Evolutionary conservation across 1,140 invertebrate species (phyloP), one percentile per base, ranked within the genome.

Genomic region (Sminthurides bifidus): DNA sequence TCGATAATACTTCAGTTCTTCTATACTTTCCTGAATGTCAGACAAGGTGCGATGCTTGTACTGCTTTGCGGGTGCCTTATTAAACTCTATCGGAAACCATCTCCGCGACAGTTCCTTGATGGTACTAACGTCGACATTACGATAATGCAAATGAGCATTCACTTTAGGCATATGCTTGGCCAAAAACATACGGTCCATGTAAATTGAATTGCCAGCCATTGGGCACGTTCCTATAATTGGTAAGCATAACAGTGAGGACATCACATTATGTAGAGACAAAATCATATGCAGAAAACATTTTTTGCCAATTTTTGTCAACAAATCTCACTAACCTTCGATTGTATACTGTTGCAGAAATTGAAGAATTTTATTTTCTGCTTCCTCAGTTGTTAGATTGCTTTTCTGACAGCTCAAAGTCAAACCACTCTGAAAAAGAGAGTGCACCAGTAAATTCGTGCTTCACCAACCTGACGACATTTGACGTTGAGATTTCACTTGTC

Each of bases 61-160:
- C 24, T 66, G 68, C 68, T 94, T 94, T 35, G 69, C 66, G 1
- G 85, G 85, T 30, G 72, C 70, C 14, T 66, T 65, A 51, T 73
- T 66, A 66, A 72, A 79, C 21, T 81, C 68, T 31, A 74, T 68
- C 3, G 76, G 75, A 70, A 82, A 81, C 89, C 90, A 93, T 23
- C 87, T 70, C 46, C 77, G 78, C 41, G 71, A 72, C 23, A 96
- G 66, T 73, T 95, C 92, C 71, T 94, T 95, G 1, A 96, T 72
- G 2, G 84, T 79, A 30, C 84, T 89, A 3, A 95, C 91, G 79
- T 98, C 93, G 49, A 97, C 82, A 23, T 91, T 83, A 66, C 92
- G 78, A 72, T 97, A 95, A 72, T 96, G 90, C 52, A 96, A 73
- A 71, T 92, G 86, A 12, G 81, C 66, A 66, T 85, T 68, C 15